These are phyloP conservation scores for Entomyzon cyanotis DNA, from an alignment of 2,113 vertebrate species.

Conservation along the genomic window DNA sequence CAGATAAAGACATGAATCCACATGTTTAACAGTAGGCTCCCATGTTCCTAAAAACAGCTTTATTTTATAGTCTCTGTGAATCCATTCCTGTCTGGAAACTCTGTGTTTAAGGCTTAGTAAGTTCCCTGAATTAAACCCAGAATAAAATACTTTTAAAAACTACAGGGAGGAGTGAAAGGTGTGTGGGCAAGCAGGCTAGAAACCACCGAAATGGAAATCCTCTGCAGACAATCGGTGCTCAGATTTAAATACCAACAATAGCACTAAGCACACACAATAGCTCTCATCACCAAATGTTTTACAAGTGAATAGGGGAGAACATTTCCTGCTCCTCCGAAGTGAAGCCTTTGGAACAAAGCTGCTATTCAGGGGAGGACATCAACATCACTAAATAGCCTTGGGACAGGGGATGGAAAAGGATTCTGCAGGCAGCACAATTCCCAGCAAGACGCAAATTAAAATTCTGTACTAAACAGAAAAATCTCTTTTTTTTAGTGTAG, in stretches of 20 bases:
- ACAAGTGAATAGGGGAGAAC: background rate
- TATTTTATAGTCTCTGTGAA: background rate
- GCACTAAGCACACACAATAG: background rate
- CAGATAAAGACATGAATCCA: background rate
- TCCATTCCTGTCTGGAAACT: background rate
- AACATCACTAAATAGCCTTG: background rate
- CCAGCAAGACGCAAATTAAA: background rate
- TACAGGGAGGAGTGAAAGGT: background rate
- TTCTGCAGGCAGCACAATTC: background rate
- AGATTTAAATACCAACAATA: background rate
- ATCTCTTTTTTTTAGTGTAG: background rate
- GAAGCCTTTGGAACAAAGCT: background rate
- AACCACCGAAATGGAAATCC: background rate
- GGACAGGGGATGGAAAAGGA: background rate
- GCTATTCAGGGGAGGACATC: background rate
- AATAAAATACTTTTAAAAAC: background rate
- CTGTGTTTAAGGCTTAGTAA: background rate
- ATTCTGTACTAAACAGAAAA: background rate
- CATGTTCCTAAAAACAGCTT: background rate
- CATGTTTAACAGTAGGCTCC: background rate
- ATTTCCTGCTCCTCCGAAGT: background rate
- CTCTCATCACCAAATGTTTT: background rate
- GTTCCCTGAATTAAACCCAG: background rate
- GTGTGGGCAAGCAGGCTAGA: background rate
- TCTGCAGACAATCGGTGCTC: background rate